Evolutionary conservation across 1,140 invertebrate species (phyloP).

Genomic region (Eurosta solidaginis): DNA sequence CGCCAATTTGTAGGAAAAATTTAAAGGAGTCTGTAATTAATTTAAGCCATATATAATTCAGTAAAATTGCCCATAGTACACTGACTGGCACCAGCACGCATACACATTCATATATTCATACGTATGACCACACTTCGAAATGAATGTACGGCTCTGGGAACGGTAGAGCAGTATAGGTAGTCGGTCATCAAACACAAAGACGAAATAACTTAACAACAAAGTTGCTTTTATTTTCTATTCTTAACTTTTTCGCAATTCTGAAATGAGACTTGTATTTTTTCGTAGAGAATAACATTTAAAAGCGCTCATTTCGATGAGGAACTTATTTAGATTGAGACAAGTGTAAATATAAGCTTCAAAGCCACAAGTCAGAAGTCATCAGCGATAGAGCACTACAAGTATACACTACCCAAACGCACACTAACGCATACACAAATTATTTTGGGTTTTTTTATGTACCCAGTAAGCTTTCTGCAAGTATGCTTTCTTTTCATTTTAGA

Average conservation of each 20-base stretch:
- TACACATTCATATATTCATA: not conserved
- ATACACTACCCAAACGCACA: no score
- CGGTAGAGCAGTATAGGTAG: no score
- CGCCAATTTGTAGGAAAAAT: no score
- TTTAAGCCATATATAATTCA: no score
- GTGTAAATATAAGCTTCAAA: constrained; percentile 15
- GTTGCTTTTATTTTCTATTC: not conserved
- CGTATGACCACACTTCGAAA: no score
- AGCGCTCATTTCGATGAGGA: constrained; percentile 26
- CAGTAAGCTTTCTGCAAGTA: constrained; percentile 13
- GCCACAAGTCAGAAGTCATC: constrained; percentile 20
- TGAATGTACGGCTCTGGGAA: no score
- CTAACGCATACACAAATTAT: not conserved
- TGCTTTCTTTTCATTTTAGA: no score
- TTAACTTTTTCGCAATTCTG: constrained; percentile 9
- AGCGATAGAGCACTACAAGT: not conserved
- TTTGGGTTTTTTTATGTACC: not conserved
- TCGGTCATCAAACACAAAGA: not conserved
- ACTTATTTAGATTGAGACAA: constrained; percentile 26
- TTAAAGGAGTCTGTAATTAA: no score
- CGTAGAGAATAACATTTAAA: not conserved
- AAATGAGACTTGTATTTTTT: no score
- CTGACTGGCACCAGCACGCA: constrained; percentile 6
- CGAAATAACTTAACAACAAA: not conserved
- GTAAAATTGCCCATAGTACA: no score